Evolutionary conservation across 2,113 vertebrate genomes (phyloP).

Genomic region (Podarcis raffonei): DNA sequence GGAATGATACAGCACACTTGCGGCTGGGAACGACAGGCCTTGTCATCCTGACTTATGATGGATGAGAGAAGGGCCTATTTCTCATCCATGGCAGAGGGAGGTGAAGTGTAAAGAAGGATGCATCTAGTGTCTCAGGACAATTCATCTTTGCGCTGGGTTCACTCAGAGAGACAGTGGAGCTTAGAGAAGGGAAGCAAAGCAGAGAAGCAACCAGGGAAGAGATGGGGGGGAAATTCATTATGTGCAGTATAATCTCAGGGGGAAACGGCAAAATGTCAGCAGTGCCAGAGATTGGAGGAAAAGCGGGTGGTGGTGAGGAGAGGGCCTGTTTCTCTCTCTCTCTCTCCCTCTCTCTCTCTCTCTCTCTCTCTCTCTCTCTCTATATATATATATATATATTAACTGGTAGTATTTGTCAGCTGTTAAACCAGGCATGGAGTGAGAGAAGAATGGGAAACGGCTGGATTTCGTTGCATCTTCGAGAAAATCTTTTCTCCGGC

Average conservation of each 20-base stretch:
- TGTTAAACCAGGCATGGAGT: conserved; percentile 66
- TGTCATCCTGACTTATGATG: conserved; percentile 77
- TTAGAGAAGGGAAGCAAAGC: conserved; percentile 1
- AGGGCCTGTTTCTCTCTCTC: not conserved
- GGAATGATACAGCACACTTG: conserved; percentile 36
- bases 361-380: too few relatives aligned
- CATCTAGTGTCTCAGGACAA: conserved; percentile 61
- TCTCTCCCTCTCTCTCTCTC: too few relatives aligned
- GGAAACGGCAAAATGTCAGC: conserved; percentile 73
- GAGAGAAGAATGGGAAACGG: not conserved
- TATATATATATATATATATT: too few relatives aligned
- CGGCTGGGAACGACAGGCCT: conserved; percentile 57
- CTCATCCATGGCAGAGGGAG: conserved; percentile 66
- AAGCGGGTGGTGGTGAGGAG: not conserved
- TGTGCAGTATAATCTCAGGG: conserved; percentile 68
- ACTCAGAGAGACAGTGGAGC: conserved; percentile 38
- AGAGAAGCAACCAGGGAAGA: conserved; percentile 11
- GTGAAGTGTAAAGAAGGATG: conserved; percentile 77
- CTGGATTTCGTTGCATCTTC: not conserved
- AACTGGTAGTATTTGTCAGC: conserved; percentile 66
- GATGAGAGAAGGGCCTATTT: conserved; percentile 78
- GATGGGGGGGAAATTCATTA: conserved; percentile 65
- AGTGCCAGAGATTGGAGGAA: conserved; percentile 42
- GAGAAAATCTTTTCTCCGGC: not conserved
- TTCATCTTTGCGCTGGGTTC: conserved; percentile 65